Evolutionary conservation across 1,140 invertebrate species (phyloP), one percentile per base, ranked within the genome.

Genomic region (Cyrtorhinus lividipennis): DNA sequence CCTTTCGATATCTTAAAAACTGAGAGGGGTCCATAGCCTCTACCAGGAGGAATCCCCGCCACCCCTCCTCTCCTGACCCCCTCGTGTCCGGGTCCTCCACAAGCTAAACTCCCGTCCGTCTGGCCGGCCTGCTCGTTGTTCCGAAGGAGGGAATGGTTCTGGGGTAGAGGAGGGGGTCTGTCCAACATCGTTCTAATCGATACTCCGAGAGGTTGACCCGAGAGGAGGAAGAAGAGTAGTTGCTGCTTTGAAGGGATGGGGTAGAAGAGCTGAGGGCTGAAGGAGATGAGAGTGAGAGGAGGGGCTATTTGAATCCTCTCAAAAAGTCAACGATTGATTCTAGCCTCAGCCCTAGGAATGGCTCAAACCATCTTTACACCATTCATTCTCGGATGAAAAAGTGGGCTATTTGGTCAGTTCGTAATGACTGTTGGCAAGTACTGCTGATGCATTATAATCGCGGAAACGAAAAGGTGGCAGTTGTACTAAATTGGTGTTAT

Each of bases 1-100:
- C 48, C 48, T 53, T 53, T 53, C 48, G 48, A 53, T 53, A 53
- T 53, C 48, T 53, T 53, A 53, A 53, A 53, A 53, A 53, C 48
- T 53, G 48, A 53, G 38, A n/a, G 48, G 48, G 48, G 48, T 53
- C 48, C 48, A 53, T 20, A 13, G 12, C 12, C 48, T 22, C 48
- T 10, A 5, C 48, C 5, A 5, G 48, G 20, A 20, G 20, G 12
- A 5, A 53, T 15, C 10, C 48, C 18, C 48, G 10, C 48, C 20
- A 8, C 18, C 48, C 48, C 18, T 53, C 20, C 5, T n/a, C n/a
- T n/a, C n/a, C n/a, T n/a, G n/a, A n/a, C n/a, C n/a, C n/a, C n/a
- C n/a, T n/a, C n/a, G n/a, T n/a, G n/a, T n/a, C n/a, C n/a, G n/a
- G n/a, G n/a, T n/a, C n/a, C n/a, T n/a, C n/a, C n/a, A n/a, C n/a